Evolutionary conservation across 2,888 invertebrate species (phyloP).

Genomic region (Rhyacophila evoluta): DNA sequence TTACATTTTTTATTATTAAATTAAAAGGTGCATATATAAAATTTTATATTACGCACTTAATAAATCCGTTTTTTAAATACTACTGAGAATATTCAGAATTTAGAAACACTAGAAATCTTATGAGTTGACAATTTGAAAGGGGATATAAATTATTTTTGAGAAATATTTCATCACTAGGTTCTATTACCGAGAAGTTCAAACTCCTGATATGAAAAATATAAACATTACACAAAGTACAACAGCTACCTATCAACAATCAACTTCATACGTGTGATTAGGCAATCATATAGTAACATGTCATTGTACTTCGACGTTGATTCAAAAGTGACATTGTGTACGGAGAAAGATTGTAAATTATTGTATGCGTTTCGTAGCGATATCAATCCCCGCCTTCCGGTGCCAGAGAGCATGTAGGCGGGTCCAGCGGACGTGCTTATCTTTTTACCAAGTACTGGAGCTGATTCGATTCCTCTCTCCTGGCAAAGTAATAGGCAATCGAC

Average conservation of each 20-base stretch:
- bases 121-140: too few relatives aligned
- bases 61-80: too few relatives aligned
- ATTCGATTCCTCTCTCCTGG: slow-evolving; percentile 5
- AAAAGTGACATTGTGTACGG: slow-evolving; percentile 9
- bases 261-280: slow-evolving; percentile 2
- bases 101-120: too few relatives aligned
- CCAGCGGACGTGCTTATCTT: slow-evolving; percentile 47
- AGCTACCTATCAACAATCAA: neutral
- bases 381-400: slow-evolving; percentile 43
- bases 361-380: slow-evolving; percentile 43
- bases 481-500: neutral
- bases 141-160: too few relatives aligned
- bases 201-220: too few relatives aligned
- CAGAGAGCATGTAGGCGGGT: slow-evolving; percentile 40
- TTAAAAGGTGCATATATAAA: too few relatives aligned
- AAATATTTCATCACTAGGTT: too few relatives aligned
- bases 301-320: neutral
- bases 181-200: too few relatives aligned
- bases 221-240: too few relatives aligned
- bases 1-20: too few relatives aligned
- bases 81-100: too few relatives aligned
- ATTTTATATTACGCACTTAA: too few relatives aligned
- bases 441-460: slow-evolving; percentile 11
- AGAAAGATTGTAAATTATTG: slow-evolving; percentile 29
- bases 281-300: neutral